Evolutionary conservation across 2,113 vertebrate genomes (phyloP).

Genomic region (Platysteira castanea): DNA sequence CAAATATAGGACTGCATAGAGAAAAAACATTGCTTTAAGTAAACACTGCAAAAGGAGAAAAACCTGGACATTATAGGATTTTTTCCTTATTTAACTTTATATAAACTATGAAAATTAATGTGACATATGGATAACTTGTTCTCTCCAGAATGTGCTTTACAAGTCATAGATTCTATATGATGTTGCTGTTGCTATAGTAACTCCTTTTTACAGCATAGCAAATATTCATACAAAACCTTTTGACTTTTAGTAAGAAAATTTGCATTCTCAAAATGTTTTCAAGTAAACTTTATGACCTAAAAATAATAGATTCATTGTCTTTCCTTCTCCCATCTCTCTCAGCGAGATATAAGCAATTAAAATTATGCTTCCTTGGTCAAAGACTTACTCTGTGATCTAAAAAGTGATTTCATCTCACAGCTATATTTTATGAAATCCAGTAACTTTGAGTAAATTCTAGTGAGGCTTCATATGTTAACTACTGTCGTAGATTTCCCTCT

Average conservation of each 20-base stretch:
- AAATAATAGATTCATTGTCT: conserved; percentile 36
- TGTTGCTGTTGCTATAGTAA: conserved; percentile 67
- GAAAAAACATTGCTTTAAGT: neutral
- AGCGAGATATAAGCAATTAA: conserved; percentile 4
- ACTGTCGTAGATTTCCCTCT: neutral
- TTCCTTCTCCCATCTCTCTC: neutral
- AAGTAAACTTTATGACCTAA: conserved; percentile 41
- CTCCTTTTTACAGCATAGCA: conserved; percentile 39
- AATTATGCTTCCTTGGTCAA: conserved; percentile 2
- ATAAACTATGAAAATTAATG: conserved; percentile 58
- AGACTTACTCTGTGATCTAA: neutral
- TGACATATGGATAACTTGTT: conserved; percentile 27
- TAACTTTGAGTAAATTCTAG: conserved; percentile 9
- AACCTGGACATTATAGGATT: neutral
- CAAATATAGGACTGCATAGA: neutral
- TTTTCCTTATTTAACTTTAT: conserved; percentile 6
- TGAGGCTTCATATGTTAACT: conserved; percentile 22
- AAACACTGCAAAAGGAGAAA: neutral
- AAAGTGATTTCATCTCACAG: neutral
- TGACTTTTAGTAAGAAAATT: conserved; percentile 40
- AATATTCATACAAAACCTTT: conserved; percentile 34
- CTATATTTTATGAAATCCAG: neutral
- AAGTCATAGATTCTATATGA: conserved; percentile 52
- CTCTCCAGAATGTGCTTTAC: conserved; percentile 37
- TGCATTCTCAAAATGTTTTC: conserved; percentile 23